Base-by-base conservation (phyloP, 2,797 vertebrate genomes). In the Pseudomugil tenellus region DNA sequence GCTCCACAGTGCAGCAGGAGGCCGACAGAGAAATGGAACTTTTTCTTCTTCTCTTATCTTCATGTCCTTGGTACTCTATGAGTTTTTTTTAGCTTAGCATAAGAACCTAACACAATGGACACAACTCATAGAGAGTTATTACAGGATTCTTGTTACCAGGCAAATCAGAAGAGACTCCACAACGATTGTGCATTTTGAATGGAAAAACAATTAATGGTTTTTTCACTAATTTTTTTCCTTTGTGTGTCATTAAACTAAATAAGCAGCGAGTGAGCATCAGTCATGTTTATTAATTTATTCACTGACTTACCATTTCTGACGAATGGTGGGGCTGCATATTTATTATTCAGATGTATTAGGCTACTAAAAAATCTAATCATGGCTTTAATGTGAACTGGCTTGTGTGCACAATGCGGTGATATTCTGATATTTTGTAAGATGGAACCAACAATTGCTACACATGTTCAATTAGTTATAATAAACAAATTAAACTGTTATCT, bases 1-100 rank as follows among this genome's bases (percentile, higher is more conserved):
- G 48, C 13, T 58, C 71, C 17, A 69, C 67, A 19, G 70, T 58
- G 72, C 78, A 67, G 70, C 6, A 11, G 32, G 71, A 71, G 66
- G 59, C 69, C 0, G 11, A 48, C 37, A 46, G 53, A 19, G 29
- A 73, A 69, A 67, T 21, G 58, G n/a, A n/a, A n/a, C n/a, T n/a
- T n/a, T n/a, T n/a, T n/a, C n/a, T n/a, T n/a, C n/a, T n/a, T n/a
- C n/a, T n/a, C n/a, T n/a, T n/a, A n/a, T 39, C 14, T 39, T 16
- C 12, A 59, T 37, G 37, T 59, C n/a, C 6, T 3, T 43, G 53
- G 37, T 48, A 48, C 16, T 23, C 17, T 25, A 56, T 49, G 0
- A 23, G 4, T 17, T 14, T 14, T 39, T 14, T 26, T 48, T 32
- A n/a, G 14, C 21, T 46, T 16, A 43, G 28, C 29, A 57, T n/a